Evolutionary conservation across 2,113 vertebrate genomes (phyloP), one percentile per base, ranked within the genome.

Genomic region (Australoheros scitulus): DNA sequence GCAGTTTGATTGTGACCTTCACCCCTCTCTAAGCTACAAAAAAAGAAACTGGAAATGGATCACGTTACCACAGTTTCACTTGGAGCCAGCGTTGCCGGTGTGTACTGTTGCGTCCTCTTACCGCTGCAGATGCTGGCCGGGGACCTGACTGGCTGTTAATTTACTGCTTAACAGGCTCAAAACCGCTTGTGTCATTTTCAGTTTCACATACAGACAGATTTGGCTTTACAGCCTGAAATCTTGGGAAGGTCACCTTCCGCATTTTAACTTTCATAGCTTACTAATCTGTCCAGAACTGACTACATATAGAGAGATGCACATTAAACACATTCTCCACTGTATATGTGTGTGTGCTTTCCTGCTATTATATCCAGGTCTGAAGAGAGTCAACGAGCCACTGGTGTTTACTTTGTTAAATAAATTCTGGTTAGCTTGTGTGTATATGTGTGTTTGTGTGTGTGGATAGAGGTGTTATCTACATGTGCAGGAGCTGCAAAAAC

Each of bases 381-480:
- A 34, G 76, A 76, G 70, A 4, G 13, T 68, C 72, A 86, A 63
- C 1, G 0, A 87, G 60, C 77, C 61, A 57, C 20, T 64, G 47
- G 82, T 93, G 92, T 92, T 93, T 86, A 91, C 89, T 92, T 84
- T 87, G 86, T 81, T 77, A 76, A 93, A 93, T 89, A 86, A 78
- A 72, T 22, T 74, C 10, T 38, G 13, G 64, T 83, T 20, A 52
- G 65, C 65, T 78, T 65, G 68, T 38, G 50, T 20, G 72, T 15
- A 38, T 52, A 43, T 24, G 76, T 15, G 36, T n/a, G 79, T 32
- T 84, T 74, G 86, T 84, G 79, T 82, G 47, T 88, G 80, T 82
- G 80, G 34, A 55, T 14, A 75, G 15, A 58, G 61, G 88, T 83
- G 77, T 90, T 82, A 79, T 81, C 80, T 83, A 65, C 22, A 32